phyloP scores from a whole-genome alignment of 2,797 vertebrate genomes.

The Coranthus polyacanthus region DNA sequence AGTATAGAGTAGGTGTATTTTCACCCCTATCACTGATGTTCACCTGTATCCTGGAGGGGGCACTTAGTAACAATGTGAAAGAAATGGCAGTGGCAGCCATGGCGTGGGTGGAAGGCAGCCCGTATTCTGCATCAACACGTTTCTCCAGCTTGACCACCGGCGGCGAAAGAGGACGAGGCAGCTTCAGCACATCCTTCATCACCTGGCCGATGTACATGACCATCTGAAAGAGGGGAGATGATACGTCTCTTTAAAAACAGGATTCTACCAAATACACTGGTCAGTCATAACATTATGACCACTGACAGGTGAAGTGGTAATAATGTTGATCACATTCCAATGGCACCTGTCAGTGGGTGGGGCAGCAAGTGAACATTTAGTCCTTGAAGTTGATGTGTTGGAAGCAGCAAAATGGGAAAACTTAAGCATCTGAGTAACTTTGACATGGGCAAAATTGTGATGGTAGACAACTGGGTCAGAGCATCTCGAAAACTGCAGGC shows the following conservation, averaged over 20 bases:
- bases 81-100: conserved; percentile 95
- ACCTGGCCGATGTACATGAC: conserved; percentile 97
- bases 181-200: conserved; percentile 94
- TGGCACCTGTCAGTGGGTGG: no score
- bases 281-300: no score
- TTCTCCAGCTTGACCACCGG: conserved; percentile 94
- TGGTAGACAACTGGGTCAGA: no score
- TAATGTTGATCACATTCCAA: no score
- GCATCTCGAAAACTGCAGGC: no score
- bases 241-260: neutral
- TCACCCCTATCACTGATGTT: no score
- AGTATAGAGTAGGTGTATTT: neutral
- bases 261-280: neutral
- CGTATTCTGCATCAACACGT: conserved; percentile 89
- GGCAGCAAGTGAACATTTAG: no score
- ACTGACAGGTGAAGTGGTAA: no score
- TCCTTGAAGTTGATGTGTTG: no score
- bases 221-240: conserved; percentile 76
- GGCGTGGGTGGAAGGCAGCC: conserved; percentile 97
- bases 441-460: no score
- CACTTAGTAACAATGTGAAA: conserved; percentile 90
- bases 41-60: conserved; percentile 91
- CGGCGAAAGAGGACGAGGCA: conserved; percentile 91
- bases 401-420: no score
- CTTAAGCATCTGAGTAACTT: no score